Percentiles rank a stretch among this genome's conserved stretches.
Conservation (phyloP, 2,113 vertebrate species). For the Ariopsis seemanni region DNA sequence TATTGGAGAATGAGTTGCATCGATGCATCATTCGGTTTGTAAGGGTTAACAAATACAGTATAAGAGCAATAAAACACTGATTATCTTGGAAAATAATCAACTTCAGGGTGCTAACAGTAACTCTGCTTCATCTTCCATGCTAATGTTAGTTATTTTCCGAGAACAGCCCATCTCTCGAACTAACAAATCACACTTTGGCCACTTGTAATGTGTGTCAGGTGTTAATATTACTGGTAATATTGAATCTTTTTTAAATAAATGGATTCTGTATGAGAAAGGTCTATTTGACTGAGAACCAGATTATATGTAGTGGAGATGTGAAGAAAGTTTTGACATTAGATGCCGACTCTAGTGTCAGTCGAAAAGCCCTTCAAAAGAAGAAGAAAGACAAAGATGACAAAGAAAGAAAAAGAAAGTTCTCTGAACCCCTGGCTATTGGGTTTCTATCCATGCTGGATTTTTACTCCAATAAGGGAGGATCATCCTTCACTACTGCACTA, state of each 20-base stretch:
- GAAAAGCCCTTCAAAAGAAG: slow-evolving; percentile 4
- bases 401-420: neutral
- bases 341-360: neutral
- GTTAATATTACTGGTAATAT: too few relatives aligned
- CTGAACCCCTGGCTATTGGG: slow-evolving; percentile 8
- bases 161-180: neutral
- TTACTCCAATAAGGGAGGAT: slow-evolving; percentile 19
- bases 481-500: slow-evolving; percentile 17
- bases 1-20: too few relatives aligned
- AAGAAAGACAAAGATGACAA: neutral
- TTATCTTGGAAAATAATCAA: neutral
- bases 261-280: neutral
- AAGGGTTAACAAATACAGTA: too few relatives aligned
- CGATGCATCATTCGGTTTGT: too few relatives aligned
- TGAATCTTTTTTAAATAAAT: neutral
- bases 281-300: neutral
- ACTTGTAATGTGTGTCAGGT: too few relatives aligned
- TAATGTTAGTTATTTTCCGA: neutral
- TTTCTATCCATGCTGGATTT: slow-evolving; percentile 4
- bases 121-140: neutral
- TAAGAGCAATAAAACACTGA: neutral
- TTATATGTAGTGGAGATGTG: neutral
- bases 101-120: neutral
- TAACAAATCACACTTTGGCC: neutral
- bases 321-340: neutral